Evolutionary conservation across 2,113 vertebrate genomes (phyloP), one percentile per base, ranked within the genome.

Genomic region (Ctenodactylus gundi): DNA sequence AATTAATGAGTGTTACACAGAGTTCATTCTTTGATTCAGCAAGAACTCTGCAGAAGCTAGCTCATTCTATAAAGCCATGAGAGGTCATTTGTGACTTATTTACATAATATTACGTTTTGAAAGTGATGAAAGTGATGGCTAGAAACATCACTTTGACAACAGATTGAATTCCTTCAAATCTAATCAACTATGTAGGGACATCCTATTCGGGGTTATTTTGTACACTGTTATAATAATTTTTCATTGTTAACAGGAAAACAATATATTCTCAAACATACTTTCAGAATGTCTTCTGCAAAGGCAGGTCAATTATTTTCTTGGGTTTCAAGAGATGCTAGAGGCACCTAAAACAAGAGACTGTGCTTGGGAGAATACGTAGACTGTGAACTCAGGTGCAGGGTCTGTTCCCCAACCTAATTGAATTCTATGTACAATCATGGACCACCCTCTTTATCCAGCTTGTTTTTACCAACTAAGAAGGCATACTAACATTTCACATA

Each of bases 1-100:
- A 95, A 94, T 95, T 96, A 97, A 85, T 96, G 90, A 95, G 73
- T 96, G 95, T 89, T 96, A 92, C 39, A 11, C 7, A 80, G 96
- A 93, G 90, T 97, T 96, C 81, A 86, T 85, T 94, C 90, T 96
- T n/a, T 85, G 46, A 83, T 94, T 93, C 68, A 96, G 18, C 76
- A 94, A 17, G 67, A 86, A 89, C 27, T 86, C 85, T 96, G 64
- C n/a, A 96, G 96, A 94, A 76, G 77, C 86, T 84, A 76, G 77
- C 86, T 84, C 64, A 75, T 92, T 90, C 53, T 73, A 29, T 77
- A 88, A 98, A 97, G 86, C 36, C 73, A 93, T 75, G 77, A 95
- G 88, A 94, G 39, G 58, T 96, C 58, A 93, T 73, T 93, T 55
- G 60, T 88, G 95, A 85, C 15, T 55, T 96, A 90, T 95, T 95